Base-by-base conservation (phyloP, 2,113 vertebrate species). In the Cygnus atratus region DNA sequence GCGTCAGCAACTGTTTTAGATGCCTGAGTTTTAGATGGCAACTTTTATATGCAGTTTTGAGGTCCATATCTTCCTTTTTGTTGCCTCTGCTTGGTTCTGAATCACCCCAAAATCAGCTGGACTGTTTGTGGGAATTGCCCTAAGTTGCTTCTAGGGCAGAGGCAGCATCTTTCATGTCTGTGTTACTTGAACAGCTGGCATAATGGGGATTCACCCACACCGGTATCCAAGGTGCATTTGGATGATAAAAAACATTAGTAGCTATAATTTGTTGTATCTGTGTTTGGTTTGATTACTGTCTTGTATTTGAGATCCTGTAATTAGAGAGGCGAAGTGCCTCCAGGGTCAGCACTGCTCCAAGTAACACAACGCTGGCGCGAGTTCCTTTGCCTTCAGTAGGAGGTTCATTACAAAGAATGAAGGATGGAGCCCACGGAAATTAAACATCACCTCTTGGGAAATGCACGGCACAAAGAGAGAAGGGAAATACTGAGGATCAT, bases 201-300 rank as follows among this genome's bases (percentile, higher is more conserved):
- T 22, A 41, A 67, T 91, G 74, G 58, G 50, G 59, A 88, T 91
- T 92, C 67, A 46, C 4, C 0, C 48, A 67, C 50, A 46, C 29
- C 14, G 7, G 39, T 72, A 92, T 52, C 82, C 87, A 93, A 95
- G 91, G 93, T 93, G 93, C 41, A 13, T 10, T 37, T 84, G 81
- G 79, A 95, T 0, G 94, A 97, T 97, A 97, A 95, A 95, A 96
- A 91, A 61, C 75, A 94, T 97, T 95, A 96, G 89, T 76, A 85
- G 94, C 37, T 80, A 84, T 94, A 94, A 96, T 94, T 96, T 78
- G 90, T 93, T 93, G 28, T 96, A 94, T 96, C 95, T 92, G 0
- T 96, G 90, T 97, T 97, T 97, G 92, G 48, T 93, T 96, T 96
- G 95, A 96, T 96, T 88, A 54, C 62, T 93, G 92, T 96, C 95